These are phyloP conservation scores for Eristalis intricaria DNA, from an alignment of 2,888 invertebrate genomes.

Conservation along the genomic window DNA sequence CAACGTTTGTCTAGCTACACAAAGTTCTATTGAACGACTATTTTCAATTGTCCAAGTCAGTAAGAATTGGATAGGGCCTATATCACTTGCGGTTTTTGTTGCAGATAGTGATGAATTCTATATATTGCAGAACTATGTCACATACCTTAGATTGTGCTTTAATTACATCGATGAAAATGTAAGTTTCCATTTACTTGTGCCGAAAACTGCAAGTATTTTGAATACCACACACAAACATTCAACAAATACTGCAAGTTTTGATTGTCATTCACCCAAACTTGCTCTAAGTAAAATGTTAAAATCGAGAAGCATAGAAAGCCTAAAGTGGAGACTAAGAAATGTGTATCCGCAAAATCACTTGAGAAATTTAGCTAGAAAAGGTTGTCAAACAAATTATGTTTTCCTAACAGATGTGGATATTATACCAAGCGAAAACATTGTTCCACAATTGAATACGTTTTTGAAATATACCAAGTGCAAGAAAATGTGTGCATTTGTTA, in stretches of 20 bases:
- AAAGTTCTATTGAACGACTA: slow-evolving; percentile 92
- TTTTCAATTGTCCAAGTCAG: slow-evolving; percentile 90
- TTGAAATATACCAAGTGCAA: slow-evolving; percentile 83
- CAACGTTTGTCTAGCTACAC: slow-evolving; percentile 90
- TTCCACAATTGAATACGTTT: slow-evolving; percentile 87
- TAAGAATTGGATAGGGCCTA: slow-evolving; percentile 92
- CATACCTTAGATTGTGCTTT: slow-evolving; percentile 89
- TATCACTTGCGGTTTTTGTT: slow-evolving; percentile 91
- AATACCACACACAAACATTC: slow-evolving; percentile 76
- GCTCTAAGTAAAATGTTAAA: slow-evolving; percentile 84
- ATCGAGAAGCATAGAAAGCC: slow-evolving; percentile 84
- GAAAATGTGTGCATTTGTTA: slow-evolving; percentile 91
- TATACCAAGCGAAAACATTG: slow-evolving; percentile 89
- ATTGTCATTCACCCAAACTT: slow-evolving; percentile 87
- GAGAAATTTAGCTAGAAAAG: slow-evolving; percentile 92
- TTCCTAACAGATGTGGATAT: slow-evolving; percentile 95
- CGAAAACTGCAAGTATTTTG: slow-evolving; percentile 82
- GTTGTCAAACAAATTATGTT: slow-evolving; percentile 90
- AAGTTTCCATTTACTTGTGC: slow-evolving; percentile 88
- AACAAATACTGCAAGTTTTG: slow-evolving; percentile 75
- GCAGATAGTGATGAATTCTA: slow-evolving; percentile 90
- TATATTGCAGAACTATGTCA: slow-evolving; percentile 87
- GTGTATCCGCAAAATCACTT: slow-evolving; percentile 95
- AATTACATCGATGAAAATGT: slow-evolving; percentile 87
- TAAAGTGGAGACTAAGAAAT: slow-evolving; percentile 88